phyloP scores from a whole-genome alignment of 2,113 vertebrate genomes.

The Colistium nudipinnis region DNA sequence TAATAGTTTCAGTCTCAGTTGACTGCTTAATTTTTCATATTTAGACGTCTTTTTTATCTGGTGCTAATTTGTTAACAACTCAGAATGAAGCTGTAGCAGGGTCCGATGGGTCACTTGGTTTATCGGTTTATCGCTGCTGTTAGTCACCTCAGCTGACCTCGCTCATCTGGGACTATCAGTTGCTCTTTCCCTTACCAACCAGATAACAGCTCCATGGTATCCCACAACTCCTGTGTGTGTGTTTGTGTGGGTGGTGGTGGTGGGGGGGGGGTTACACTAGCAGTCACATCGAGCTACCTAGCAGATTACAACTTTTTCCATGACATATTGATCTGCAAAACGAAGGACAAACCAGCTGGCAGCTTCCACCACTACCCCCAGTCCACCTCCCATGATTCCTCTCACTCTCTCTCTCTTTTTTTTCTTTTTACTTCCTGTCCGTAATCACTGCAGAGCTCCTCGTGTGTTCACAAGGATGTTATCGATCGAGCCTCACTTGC shows the following conservation, averaged over 20 bases:
- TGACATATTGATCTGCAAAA: constrained; percentile 63
- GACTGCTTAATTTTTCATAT: no score
- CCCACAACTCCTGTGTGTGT: neutral
- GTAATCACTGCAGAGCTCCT: constrained; percentile 52
- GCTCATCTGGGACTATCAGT: constrained; percentile 2
- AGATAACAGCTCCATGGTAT: constrained; percentile 2
- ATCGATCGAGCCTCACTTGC: constrained; percentile 65
- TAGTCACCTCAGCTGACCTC: constrained; percentile 54
- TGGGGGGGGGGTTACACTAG: constrained; percentile 22
- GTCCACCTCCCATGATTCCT: neutral
- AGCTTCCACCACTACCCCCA: neutral
- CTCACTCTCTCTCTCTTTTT: neutral
- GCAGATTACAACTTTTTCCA: constrained; percentile 48
- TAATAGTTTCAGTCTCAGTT: no score
- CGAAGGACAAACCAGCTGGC: constrained; percentile 18
- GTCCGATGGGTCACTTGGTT: neutral
- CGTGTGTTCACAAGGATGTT: constrained; percentile 72
- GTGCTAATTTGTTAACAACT: neutral
- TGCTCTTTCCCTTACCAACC: constrained; percentile 16
- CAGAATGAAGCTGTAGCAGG: neutral
- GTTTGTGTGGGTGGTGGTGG: neutral
- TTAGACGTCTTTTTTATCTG: neutral
- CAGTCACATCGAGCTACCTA: constrained; percentile 30
- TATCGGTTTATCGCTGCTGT: neutral
- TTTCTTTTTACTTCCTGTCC: constrained; percentile 52